Conservation (phyloP, 23 tunicate species). For the Ascidia mentula region DNA sequence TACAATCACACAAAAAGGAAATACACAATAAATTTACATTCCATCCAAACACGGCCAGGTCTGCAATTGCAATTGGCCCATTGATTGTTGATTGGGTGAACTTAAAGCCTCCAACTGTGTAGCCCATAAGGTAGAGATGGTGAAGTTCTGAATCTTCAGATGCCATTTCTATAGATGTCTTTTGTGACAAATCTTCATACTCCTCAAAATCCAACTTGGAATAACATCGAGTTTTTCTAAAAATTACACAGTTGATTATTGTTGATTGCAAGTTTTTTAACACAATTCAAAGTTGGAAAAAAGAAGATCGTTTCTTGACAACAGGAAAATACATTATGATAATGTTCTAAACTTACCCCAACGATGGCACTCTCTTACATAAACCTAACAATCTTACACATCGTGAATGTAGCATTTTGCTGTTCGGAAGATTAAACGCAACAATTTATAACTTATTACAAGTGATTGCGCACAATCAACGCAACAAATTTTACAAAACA, state of each 20-base stretch:
- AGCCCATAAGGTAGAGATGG: slow-evolving; percentile 30
- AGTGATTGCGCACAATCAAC: background rate
- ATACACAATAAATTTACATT: slow-evolving; percentile 54
- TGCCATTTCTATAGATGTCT: slow-evolving; percentile 36
- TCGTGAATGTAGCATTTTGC: background rate
- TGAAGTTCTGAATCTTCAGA: slow-evolving; percentile 34
- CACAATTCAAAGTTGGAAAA: background rate
- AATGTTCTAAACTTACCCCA: background rate
- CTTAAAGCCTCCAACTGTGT: slow-evolving; percentile 38
- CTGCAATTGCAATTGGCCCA: slow-evolving; percentile 67
- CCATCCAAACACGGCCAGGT: slow-evolving; percentile 60
- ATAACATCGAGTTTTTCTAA: background rate
- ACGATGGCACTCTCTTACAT: background rate
- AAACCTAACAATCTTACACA: background rate
- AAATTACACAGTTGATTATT: background rate
- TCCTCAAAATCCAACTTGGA: slow-evolving; percentile 34
- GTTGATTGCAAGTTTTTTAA: background rate
- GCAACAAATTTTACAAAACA: background rate
- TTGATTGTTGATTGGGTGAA: slow-evolving; percentile 33
- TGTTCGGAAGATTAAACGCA: too few species aligned
- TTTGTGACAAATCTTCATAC: slow-evolving; percentile 20
- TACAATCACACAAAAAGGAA: too few species aligned
- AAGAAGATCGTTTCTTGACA: background rate
- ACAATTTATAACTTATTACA: too few species aligned
- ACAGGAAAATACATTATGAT: background rate